Evolutionary conservation across 1,140 invertebrate genomes (phyloP).

Genomic region (Cotesia typhae): DNA sequence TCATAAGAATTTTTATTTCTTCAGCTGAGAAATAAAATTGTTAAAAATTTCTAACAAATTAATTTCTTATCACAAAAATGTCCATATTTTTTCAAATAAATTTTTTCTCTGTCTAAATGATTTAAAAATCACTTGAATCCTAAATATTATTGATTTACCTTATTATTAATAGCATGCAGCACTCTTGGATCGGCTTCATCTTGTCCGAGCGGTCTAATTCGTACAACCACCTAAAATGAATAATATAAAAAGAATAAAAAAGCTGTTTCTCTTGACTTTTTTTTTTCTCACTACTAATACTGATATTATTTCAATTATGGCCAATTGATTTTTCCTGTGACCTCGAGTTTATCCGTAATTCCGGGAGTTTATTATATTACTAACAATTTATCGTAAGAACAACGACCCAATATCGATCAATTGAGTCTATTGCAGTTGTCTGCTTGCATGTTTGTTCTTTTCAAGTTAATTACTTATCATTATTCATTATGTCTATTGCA

Average conservation of each 20-base stretch:
- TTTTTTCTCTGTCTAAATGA: background rate
- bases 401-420: constrained; percentile 47
- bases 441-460: constrained; percentile 10
- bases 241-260: constrained; percentile 31
- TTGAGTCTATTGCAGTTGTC: constrained; percentile 12
- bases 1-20: too few relatives aligned
- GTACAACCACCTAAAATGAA: constrained; percentile 60
- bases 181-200: constrained; percentile 49
- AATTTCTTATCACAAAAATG: too few relatives aligned
- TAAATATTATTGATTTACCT: constrained; percentile 43
- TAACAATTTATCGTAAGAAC: constrained; percentile 40
- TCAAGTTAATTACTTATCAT: background rate
- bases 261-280: background rate
- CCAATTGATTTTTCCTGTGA: constrained; percentile 24
- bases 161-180: constrained; percentile 55
- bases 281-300: too few relatives aligned
- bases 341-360: constrained; percentile 11
- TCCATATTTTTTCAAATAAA: background rate
- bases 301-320: background rate
- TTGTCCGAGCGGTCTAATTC: constrained; percentile 51
- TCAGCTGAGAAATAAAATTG: background rate
- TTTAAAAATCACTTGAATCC: too few relatives aligned
- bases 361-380: constrained; percentile 5
- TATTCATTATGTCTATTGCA: constrained; percentile 1
- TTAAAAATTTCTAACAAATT: background rate